These are phyloP conservation scores for Eleginops maclovinus DNA, from an alignment of 2,113 vertebrate species.

Conservation along the genomic window DNA sequence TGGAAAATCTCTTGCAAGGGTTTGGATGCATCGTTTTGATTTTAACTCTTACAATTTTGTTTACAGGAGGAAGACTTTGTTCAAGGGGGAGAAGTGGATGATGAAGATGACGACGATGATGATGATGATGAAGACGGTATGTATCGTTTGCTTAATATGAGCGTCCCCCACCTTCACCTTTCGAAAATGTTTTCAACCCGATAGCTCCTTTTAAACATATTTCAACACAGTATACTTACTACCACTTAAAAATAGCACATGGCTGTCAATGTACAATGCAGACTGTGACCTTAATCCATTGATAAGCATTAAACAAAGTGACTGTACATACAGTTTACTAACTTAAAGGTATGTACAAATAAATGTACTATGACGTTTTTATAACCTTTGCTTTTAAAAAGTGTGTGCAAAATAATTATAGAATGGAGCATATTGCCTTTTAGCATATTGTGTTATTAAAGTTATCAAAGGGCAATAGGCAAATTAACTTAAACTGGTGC, in stretches of 20 bases:
- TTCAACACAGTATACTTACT: too few species aligned
- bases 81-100: slow-evolving; percentile 88
- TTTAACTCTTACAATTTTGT: slow-evolving; percentile 16
- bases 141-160: slow-evolving; percentile 3
- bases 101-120: slow-evolving; percentile 90
- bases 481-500: neutral
- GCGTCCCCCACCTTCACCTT: neutral
- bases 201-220: neutral
- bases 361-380: too few species aligned
- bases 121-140: slow-evolving; percentile 76
- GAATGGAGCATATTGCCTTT: neutral
- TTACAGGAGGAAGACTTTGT: slow-evolving; percentile 88
- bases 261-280: neutral
- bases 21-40: accelerated
- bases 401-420: neutral
- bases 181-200: neutral
- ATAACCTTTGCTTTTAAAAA: too few species aligned
- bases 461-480: neutral
- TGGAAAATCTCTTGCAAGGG: neutral
- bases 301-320: too few species aligned
- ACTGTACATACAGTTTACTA: too few species aligned
- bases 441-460: neutral
- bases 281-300: too few species aligned
- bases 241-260: too few species aligned
- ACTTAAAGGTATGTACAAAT: too few species aligned